These are phyloP conservation scores for Chelonia mydas DNA, from an alignment of 2,797 vertebrate genomes.

Conservation along the genomic window DNA sequence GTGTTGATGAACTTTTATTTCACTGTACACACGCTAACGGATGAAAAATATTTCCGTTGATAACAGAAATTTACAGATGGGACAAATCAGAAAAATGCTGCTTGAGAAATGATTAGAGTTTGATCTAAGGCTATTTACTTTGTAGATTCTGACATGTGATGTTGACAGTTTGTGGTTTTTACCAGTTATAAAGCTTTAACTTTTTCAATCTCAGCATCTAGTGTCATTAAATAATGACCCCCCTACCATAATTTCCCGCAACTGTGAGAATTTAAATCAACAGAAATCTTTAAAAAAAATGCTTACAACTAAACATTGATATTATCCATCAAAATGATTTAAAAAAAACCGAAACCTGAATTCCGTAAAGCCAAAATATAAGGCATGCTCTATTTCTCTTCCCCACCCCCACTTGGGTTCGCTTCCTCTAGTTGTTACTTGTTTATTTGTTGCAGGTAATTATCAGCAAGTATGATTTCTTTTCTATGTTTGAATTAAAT, in stretches of 20 bases:
- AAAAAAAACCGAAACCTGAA: background rate
- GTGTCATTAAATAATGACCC: background rate
- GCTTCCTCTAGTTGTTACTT: background rate
- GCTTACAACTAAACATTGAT: background rate
- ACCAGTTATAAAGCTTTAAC: too few relatives aligned
- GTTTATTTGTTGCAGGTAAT: background rate
- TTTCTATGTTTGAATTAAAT: background rate
- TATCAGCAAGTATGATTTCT: background rate
- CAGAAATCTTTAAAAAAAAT: background rate
- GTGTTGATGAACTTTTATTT: background rate
- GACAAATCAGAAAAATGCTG: background rate
- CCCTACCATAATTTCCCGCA: background rate
- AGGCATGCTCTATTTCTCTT: background rate
- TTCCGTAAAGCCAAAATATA: background rate
- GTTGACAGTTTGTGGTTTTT: background rate
- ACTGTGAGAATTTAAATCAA: background rate
- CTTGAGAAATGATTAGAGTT: background rate
- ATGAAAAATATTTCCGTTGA: background rate
- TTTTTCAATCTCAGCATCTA: background rate
- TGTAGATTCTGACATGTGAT: background rate
- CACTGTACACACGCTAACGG: background rate
- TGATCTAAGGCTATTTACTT: background rate
- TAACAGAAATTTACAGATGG: background rate
- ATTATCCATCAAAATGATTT: background rate
- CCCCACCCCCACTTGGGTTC: background rate